Evolutionary conservation across 2,113 vertebrate genomes (phyloP).

Genomic region (Calidris pugnax): DNA sequence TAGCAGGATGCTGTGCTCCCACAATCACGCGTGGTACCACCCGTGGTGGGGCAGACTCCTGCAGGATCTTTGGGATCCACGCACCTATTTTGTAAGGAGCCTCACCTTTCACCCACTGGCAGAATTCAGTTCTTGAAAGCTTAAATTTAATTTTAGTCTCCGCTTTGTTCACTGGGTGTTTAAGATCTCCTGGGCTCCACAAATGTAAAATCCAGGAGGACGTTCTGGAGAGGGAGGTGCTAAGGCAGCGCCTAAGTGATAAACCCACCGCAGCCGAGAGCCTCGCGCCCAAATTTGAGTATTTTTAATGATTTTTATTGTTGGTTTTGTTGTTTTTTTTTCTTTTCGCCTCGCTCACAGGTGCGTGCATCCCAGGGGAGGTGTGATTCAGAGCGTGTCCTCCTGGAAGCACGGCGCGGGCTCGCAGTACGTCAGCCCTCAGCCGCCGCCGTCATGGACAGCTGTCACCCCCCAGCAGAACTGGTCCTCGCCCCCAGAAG

Average conservation of each 20-base stretch:
- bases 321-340: not conserved
- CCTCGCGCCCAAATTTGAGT: fast-evolving
- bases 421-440: conserved; percentile 77
- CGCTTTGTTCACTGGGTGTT: not conserved
- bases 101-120: not conserved
- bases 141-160: not conserved
- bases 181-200: fast-evolving
- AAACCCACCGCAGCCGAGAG: fast-evolving
- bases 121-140: not conserved
- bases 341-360: conserved; percentile 63
- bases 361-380: conserved; percentile 89
- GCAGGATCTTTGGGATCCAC: not conserved
- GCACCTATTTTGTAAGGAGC: not conserved
- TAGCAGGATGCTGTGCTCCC: not conserved
- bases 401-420: conserved; percentile 87
- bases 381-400: conserved; percentile 94
- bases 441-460: conserved; percentile 87
- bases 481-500: conserved; percentile 91
- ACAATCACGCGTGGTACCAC: not conserved
- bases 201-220: not conserved
- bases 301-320: not conserved
- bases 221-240: not conserved
- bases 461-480: conserved; percentile 86
- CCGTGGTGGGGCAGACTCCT: not conserved
- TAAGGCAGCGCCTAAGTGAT: not conserved